Percentiles rank a stretch among this genome's conserved stretches.
Conservation (phyloP, 2,113 vertebrate genomes). For the Paracanthobrama guichenoti region DNA sequence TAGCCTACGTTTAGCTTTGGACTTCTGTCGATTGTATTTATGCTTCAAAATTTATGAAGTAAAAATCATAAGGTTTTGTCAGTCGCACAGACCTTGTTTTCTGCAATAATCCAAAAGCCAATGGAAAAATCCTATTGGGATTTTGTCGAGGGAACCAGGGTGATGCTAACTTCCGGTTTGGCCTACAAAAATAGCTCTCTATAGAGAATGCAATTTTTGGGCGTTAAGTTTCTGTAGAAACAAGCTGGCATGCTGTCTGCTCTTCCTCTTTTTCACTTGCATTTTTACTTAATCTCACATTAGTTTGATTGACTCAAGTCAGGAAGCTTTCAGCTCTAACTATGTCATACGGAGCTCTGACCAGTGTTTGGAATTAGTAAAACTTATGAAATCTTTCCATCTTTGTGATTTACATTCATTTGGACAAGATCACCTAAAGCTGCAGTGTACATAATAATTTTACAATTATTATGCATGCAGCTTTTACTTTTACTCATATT, state of each 20-base stretch:
- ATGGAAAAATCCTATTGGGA: too few species aligned
- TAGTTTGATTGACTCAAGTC: background rate
- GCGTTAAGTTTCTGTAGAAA: background rate
- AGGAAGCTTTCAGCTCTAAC: background rate
- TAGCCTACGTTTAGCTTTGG: too few species aligned
- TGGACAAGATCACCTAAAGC: background rate
- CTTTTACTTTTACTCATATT: background rate
- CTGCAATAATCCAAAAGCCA: too few species aligned
- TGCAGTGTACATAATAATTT: background rate
- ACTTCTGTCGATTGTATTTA: too few species aligned
- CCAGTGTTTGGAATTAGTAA: background rate
- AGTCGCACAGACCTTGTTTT: too few species aligned
- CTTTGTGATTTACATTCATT: background rate
- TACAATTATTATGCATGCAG: background rate
- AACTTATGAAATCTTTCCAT: background rate
- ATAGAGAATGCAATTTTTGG: background rate
- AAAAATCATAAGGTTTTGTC: too few species aligned
- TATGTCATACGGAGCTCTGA: background rate
- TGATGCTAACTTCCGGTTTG: too few species aligned
- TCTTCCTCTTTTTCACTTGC: conserved; percentile 9
- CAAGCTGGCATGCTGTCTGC: background rate
- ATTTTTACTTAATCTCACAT: background rate
- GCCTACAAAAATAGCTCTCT: too few species aligned
- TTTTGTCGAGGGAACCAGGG: too few species aligned
- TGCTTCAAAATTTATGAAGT: too few species aligned